Base-by-base conservation (phyloP, 2,888 invertebrate genomes). In the Epinotia nisella region DNA sequence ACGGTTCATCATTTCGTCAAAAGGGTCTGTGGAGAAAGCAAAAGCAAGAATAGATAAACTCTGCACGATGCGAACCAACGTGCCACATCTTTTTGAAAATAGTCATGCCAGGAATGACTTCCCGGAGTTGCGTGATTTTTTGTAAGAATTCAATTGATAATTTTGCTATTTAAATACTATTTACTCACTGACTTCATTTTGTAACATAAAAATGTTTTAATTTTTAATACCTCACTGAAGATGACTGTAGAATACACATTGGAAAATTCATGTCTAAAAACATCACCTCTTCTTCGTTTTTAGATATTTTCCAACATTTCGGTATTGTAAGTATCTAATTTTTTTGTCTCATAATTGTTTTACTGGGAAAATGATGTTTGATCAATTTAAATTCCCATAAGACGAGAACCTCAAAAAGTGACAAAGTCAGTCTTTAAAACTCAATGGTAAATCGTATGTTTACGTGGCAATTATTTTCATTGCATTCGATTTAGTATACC, bases 21-120 rank as follows among this genome's bases (percentile, higher is more conserved):
- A 90, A 74, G 90, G 90, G 0, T 81, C 84, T 0, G 56, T 89
- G 1, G 90, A 90, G 60, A 78, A 83, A 60, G 84, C 90, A 0
- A 90, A 90, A 59, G 69, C 66, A 5, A 81, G 84, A 56, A 65
- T 90, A 0, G 90, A 90, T 24, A 88, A 81, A 62, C 75, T 86
- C 0, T 89, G 87, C 49, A 90, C 89, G 0, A 78, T 85, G 62
- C 86, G 83, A 70, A 88, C 87, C 0, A 29, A 88, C 24, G 74
- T 87, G 76, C 87, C 90, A 0, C 78, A 85, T 2, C 84, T 84
- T n/a, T 90, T 84, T 58, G 77, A 77, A 2, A 74, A 76, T 3
- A 74, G 74, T 0, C 78, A 85, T 13, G 58, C 79, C 0, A 82
- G 76, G 59, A 77, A 79, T 2, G 79, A 83, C 19, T 85, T 82